Base-by-base conservation (phyloP, 2,888 invertebrate genomes). In the Malthinus seriepunctatus region DNA sequence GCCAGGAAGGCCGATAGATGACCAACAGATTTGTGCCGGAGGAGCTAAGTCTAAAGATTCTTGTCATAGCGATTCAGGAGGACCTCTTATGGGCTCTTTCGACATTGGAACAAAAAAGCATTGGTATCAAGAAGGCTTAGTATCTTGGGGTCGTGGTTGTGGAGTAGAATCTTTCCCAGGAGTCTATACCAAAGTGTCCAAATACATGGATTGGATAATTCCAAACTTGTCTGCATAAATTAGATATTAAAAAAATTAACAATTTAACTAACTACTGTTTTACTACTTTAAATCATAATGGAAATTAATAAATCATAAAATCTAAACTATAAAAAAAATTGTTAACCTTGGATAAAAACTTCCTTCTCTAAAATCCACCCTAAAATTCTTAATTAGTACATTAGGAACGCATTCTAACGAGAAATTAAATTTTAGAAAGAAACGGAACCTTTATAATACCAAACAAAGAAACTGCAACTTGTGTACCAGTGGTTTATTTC, bases 141-240 rank as follows among this genome's bases (percentile, higher is more conserved):
- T 93, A 0, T 92, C 91, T 0, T 92, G 92, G 91, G 93, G 92
- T 8, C 90, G 91, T 0, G 89, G 89, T 1, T 89, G 89, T 71
- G 89, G 88, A 0, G 78, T 88, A 62, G 85, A 87, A 6, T 88
- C 88, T 0, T 88, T 88, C 69, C 89, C 89, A 0, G 89, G 89
- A 1, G 88, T 89, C 3, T 89, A 89, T 70, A 89, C 89, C 0
- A 80, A 89, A 63, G 88, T 89, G n/a, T 81, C 86, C 0, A 81
- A 84, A 66, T 89, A 88, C 70, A 75, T 89, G 5, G 87, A 88
- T 50, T 93, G 93, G 93, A 83, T 93, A 23, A 83, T 85, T 2
- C 81, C 83, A 53, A 81, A 75, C 61, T 37, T 47, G 12, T 8
- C 8, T 8, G 15, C 1, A n/a, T 42, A 14, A 39, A n/a, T n/a